Percentiles rank a stretch among this genome's conserved stretches.
Conservation (phyloP, 1,140 invertebrate species). For the Pissodes strobi region DNA sequence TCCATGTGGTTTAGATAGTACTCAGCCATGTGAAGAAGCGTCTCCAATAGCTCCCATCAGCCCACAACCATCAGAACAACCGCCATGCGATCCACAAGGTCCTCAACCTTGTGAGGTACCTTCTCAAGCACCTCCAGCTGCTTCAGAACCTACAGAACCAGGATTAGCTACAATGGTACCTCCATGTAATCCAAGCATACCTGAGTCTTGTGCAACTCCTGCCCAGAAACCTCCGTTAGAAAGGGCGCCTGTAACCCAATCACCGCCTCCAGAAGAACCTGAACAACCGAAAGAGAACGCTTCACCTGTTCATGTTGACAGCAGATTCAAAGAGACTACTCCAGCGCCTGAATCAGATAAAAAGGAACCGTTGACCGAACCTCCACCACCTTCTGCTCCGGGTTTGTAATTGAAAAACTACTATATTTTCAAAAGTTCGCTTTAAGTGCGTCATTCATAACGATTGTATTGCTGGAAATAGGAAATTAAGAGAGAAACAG, state of each 20-base stretch:
- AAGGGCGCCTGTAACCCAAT: not conserved
- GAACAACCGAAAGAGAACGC: not conserved
- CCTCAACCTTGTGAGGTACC: no score
- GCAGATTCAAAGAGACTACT: conserved; percentile 21
- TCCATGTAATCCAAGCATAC: not conserved
- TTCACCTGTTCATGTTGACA: not conserved
- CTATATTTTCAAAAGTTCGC: not conserved
- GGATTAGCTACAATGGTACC: not conserved
- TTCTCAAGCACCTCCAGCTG: no score
- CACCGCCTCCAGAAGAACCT: not conserved
- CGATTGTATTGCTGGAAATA: no score
- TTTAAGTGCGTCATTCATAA: no score
- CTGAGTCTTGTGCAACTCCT: not conserved
- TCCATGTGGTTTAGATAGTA: no score
- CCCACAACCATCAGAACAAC: no score
- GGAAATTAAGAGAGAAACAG: no score
- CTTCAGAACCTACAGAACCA: conserved; percentile 2
- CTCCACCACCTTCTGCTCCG: conserved; percentile 4
- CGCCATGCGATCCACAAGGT: no score
- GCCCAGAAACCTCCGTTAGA: not conserved
- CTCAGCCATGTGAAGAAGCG: no score
- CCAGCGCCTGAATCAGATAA: not conserved
- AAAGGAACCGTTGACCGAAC: conserved; percentile 22
- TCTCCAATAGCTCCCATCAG: no score
- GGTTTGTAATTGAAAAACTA: not conserved